Evolutionary conservation across 2,888 invertebrate genomes (phyloP).

Genomic region (Chirona hameri): DNA sequence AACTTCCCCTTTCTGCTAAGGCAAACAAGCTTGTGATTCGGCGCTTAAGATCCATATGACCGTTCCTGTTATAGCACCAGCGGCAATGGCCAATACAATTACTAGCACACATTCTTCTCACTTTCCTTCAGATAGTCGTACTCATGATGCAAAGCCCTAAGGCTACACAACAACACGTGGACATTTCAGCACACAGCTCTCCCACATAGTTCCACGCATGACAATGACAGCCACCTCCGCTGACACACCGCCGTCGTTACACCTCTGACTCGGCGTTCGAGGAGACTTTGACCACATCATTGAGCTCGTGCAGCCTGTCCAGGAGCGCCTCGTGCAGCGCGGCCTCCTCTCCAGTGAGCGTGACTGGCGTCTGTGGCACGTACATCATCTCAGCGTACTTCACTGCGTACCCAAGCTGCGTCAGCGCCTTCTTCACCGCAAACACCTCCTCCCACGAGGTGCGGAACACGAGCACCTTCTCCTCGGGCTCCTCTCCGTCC

Average conservation of each 20-base stretch:
- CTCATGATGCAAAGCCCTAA: too few relatives aligned
- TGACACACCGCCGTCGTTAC: not conserved
- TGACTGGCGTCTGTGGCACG: slow-evolving; percentile 50
- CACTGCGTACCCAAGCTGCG: slow-evolving; percentile 52
- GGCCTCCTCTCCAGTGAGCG: slow-evolving; percentile 53
- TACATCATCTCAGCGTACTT: slow-evolving; percentile 52
- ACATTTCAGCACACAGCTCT: too few relatives aligned
- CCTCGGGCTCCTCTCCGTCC: slow-evolving; percentile 48
- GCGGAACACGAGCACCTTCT: slow-evolving; percentile 55
- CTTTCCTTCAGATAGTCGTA: too few relatives aligned
- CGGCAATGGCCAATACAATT: too few relatives aligned
- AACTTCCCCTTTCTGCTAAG: too few relatives aligned
- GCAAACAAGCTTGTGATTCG: too few relatives aligned
- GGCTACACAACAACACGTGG: too few relatives aligned
- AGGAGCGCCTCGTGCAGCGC: slow-evolving; percentile 51
- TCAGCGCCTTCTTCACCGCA: slow-evolving; percentile 52
- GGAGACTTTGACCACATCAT: slow-evolving; percentile 57
- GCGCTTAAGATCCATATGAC: too few relatives aligned
- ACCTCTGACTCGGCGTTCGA: slow-evolving; percentile 39
- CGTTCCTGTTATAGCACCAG: too few relatives aligned
- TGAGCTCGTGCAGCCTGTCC: slow-evolving; percentile 54
- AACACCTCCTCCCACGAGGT: slow-evolving; percentile 53
- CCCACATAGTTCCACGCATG: too few relatives aligned
- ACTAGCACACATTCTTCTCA: too few relatives aligned
- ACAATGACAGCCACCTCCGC: not conserved